phyloP scores from a whole-genome alignment of 2,113 vertebrate species.

The Cyanocitta stelleri region DNA sequence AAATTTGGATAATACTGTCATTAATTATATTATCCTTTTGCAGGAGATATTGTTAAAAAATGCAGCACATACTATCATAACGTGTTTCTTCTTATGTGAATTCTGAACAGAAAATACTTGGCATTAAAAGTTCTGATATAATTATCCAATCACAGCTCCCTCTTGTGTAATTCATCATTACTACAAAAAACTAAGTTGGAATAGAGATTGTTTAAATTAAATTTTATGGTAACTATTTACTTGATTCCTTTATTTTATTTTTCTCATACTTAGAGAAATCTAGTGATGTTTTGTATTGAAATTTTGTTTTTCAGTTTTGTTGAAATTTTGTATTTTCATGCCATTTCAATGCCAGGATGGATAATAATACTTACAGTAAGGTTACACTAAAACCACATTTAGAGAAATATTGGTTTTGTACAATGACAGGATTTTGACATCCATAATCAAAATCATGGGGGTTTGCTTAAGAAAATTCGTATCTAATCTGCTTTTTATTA shows the following conservation, averaged over 20 bases:
- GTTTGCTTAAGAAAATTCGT: background rate
- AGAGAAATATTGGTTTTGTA: background rate
- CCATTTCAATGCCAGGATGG: background rate
- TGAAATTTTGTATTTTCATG: background rate
- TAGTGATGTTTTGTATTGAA: background rate
- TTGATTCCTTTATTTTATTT: background rate
- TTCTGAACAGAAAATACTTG: background rate
- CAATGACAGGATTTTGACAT: background rate
- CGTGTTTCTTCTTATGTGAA: background rate
- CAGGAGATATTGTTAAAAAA: background rate
- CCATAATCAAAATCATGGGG: background rate
- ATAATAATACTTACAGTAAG: background rate
- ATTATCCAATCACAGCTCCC: conserved; percentile 39
- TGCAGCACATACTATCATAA: background rate
- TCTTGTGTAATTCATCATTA: conserved; percentile 21
- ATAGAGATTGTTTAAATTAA: background rate
- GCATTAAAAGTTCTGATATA: background rate
- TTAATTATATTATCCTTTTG: too few species aligned
- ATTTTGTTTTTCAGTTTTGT: background rate
- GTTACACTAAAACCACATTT: background rate
- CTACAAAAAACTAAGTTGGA: background rate
- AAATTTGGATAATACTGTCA: background rate
- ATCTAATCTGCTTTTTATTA: background rate
- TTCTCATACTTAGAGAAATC: background rate
- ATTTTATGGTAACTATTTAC: background rate